Base-by-base conservation (phyloP, 2,888 invertebrate species). In the Drosophila robusta region DNA sequence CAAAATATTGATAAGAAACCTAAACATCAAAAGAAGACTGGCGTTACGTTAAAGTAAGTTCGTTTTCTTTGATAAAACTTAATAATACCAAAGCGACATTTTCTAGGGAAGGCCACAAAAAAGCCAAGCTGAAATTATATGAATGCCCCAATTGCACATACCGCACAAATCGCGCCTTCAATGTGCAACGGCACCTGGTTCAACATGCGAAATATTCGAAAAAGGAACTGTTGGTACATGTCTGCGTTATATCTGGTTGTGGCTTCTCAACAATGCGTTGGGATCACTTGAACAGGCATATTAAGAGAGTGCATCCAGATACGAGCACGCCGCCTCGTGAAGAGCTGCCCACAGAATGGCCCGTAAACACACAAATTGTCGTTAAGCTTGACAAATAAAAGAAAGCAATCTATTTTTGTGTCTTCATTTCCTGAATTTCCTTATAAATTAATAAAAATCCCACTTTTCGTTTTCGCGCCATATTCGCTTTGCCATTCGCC, bases 261-360 rank as follows among this genome's bases (percentile, higher is more conserved):
- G 9, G 39, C 16, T 39, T 39, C 9, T 12, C 32, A 3, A 32
- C 32, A 32, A 12, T 8, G 8, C 16, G 16, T 1, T 39, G 39
- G 39, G 4, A 9, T 39, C 39, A 39, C 16, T 9, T 39, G 9
- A 16, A 2, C 4, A 47, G 58, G 0, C 64, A 64, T 24, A 44
- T 39, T 0, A 18, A 32, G 16, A 58, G 45, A 32, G 9, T 64
- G 4, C 68, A 68, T 16, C 34, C 39, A 16, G 18, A 32, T 32
- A 3, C 32, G 11, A 12, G 32, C 32, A 32, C 32, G 32, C 12
- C 4, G 12, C 32, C 32, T 12, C 32, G 11, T 12, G 12, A 12
- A 12, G 12, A 32, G 1, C 12, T 32, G 32, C 12, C 32, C 32
- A 12, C 32, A 4, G 32, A 32, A 11, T 32, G 32, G 0, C 32